Conservation (phyloP, 2,888 invertebrate species). For the Rhaphigaster nebulosa region DNA sequence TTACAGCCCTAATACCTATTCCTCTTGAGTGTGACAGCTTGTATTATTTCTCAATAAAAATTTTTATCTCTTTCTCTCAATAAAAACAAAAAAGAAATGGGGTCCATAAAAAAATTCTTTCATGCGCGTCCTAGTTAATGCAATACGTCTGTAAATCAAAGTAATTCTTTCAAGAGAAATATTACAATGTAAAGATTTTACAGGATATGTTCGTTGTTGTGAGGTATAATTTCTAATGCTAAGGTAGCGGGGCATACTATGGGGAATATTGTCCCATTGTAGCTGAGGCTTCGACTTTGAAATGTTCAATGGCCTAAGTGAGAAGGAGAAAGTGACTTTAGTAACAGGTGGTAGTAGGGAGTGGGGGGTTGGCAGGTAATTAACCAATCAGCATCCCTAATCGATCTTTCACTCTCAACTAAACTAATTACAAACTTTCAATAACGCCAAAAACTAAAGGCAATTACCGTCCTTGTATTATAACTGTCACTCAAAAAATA, state of each 20-base stretch:
- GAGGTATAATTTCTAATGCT: neutral
- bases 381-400: conserved; percentile 45
- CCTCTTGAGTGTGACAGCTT: too few relatives aligned
- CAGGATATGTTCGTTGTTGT: too few relatives aligned
- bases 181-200: too few relatives aligned
- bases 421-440: conserved; percentile 25
- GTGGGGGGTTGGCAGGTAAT: conserved; percentile 1
- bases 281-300: neutral
- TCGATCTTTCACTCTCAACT: conserved; percentile 31
- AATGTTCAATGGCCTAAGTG: neutral
- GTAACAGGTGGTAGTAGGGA: conserved; percentile 17
- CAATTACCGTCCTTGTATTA: conserved; percentile 21
- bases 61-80: too few relatives aligned
- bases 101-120: too few relatives aligned
- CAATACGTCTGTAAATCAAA: too few relatives aligned
- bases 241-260: neutral
- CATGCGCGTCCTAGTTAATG: too few relatives aligned
- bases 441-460: conserved; percentile 36
- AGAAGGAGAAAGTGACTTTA: neutral
- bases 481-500: neutral
- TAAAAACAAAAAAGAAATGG: too few relatives aligned
- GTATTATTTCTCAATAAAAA: too few relatives aligned
- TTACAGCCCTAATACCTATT: too few relatives aligned
- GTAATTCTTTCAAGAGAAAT: too few relatives aligned
- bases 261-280: neutral